Percentiles rank a stretch among this genome's conserved stretches.
Conservation (phyloP, 1,140 invertebrate genomes). For the Tribolium castaneum region DNA sequence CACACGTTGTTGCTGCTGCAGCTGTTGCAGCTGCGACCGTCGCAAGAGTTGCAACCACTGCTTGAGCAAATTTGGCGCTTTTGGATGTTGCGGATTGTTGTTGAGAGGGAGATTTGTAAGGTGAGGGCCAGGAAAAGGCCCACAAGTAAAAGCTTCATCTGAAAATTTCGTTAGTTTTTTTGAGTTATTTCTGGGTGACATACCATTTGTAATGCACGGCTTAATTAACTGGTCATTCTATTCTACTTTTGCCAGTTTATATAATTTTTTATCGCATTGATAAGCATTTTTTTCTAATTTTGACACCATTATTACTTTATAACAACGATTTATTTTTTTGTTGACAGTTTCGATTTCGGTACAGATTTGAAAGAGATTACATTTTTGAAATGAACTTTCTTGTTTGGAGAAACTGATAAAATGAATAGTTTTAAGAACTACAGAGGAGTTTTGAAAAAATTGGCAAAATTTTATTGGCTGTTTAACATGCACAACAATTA, state of each 20-base stretch:
- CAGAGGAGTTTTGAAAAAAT: no score
- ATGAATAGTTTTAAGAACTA: no score
- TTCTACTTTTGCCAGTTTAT: constrained; percentile 20
- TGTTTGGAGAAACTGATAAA: no score
- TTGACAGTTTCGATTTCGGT: no score
- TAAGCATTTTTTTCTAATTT: not conserved
- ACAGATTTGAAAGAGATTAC: no score
- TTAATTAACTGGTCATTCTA: not conserved
- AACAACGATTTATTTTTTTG: no score
- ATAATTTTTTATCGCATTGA: constrained; percentile 20
- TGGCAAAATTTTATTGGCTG: no score
- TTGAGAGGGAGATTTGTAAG: no score
- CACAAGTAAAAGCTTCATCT: not conserved
- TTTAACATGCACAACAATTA: no score
- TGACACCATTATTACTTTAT: not conserved
- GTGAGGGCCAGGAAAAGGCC: not conserved
- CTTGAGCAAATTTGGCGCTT: not conserved
- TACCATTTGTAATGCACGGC: constrained; percentile 1
- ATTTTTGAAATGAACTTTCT: no score
- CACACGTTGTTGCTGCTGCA: not conserved
- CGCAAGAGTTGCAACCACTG: not conserved
- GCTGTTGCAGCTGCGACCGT: not conserved
- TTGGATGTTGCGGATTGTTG: not conserved
- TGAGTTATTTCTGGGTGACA: not conserved
- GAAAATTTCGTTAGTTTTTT: no score